A percentile compares a stretch with the other conserved stretches of the same genome.
Conservation (phyloP, 2,113 vertebrate genomes). For the Salvelinus namaycush region DNA sequence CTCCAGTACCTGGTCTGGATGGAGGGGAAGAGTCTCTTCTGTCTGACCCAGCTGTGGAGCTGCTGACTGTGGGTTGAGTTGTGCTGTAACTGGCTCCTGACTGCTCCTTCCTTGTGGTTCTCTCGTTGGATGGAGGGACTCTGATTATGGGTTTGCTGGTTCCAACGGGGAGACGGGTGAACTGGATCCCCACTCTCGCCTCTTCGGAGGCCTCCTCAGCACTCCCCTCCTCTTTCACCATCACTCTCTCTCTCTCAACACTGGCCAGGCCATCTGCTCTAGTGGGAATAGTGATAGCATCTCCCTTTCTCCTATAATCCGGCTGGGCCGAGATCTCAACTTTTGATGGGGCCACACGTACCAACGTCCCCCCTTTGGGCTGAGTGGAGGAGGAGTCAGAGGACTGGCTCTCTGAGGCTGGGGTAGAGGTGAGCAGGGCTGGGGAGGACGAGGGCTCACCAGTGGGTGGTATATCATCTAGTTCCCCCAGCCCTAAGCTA, state of each 20-base stretch:
- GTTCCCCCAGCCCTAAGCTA: neutral
- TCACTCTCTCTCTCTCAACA: conserved; percentile 40
- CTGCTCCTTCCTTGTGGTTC: conserved; percentile 56
- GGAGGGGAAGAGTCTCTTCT: neutral
- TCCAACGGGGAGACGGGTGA: conserved; percentile 55
- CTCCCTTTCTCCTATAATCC: conserved; percentile 40
- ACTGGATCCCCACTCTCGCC: conserved; percentile 71
- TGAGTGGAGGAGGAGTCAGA: neutral
- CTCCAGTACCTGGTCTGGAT: neutral
- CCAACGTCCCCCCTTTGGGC: conserved; percentile 38
- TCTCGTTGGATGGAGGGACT: conserved; percentile 44
- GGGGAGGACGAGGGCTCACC: neutral
- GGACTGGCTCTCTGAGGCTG: conserved; percentile 1
- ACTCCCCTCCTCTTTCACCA: conserved; percentile 41
- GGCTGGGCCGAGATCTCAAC: conserved; percentile 46
- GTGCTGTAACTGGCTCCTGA: neutral
- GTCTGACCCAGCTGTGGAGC: conserved; percentile 17
- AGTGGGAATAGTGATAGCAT: conserved; percentile 26
- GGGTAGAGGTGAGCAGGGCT: neutral
- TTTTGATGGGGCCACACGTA: conserved; percentile 30
- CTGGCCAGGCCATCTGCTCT: conserved; percentile 60
- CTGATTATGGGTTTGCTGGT: conserved; percentile 59
- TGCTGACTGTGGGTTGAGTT: conserved; percentile 21
- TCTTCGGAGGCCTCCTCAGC: conserved; percentile 70
- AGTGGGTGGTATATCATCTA: neutral